Evolutionary conservation across 2,888 invertebrate genomes (phyloP).

Genomic region (Sesamia inferens): DNA sequence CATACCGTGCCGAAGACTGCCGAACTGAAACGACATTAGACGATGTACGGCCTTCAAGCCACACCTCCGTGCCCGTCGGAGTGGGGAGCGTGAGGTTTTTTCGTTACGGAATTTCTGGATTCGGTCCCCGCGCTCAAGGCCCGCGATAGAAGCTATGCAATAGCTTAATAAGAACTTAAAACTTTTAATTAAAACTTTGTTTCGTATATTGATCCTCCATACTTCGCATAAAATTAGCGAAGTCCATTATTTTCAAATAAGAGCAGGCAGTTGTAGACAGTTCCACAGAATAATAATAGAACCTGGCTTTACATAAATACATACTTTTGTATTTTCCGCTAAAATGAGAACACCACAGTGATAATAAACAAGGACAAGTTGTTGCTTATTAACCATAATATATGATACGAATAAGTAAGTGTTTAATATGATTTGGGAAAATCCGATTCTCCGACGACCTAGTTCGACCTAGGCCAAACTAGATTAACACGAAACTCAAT

Average conservation of each 20-base stretch:
- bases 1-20: too few relatives aligned
- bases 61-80: too few relatives aligned
- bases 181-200: not conserved
- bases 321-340: slow-evolving; percentile 12
- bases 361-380: not conserved
- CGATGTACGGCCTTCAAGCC: too few relatives aligned
- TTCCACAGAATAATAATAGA: slow-evolving; percentile 5
- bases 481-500: not conserved
- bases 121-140: too few relatives aligned
- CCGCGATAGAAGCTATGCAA: too few relatives aligned
- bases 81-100: too few relatives aligned
- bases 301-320: slow-evolving; percentile 11
- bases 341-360: not conserved
- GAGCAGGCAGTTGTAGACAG: not conserved
- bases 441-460: slow-evolving; percentile 4
- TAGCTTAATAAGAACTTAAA: too few relatives aligned
- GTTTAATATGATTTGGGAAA: not conserved
- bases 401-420: not conserved
- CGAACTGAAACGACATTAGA: too few relatives aligned
- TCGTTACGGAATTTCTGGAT: too few relatives aligned
- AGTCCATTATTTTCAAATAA: slow-evolving; percentile 2
- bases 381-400: not conserved
- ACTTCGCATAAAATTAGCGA: not conserved
- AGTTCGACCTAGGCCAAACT: slow-evolving; percentile 2
- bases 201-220: not conserved